Percentiles rank a stretch among this genome's conserved stretches.
phyloP scores from a whole-genome alignment of 2,797 vertebrate genomes.

The Chloroceryle inda region DNA sequence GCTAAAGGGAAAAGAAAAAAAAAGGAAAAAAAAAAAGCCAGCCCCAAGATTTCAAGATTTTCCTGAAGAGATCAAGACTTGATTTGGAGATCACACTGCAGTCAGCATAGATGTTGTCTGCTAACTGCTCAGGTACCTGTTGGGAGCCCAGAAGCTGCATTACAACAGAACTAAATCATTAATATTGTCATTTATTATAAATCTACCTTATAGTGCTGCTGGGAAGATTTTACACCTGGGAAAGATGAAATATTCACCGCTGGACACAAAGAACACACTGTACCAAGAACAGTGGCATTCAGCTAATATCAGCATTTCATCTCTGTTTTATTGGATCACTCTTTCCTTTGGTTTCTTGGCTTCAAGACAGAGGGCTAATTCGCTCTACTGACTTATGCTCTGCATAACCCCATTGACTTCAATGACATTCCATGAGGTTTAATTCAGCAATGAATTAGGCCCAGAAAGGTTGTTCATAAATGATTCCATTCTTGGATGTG shows the following conservation, averaged over 20 bases:
- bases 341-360: constrained; percentile 42
- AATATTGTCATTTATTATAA: constrained; percentile 37
- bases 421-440: constrained; percentile 40
- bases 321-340: constrained; percentile 34
- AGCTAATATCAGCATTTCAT: constrained; percentile 50
- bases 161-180: constrained; percentile 7
- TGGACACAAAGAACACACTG: constrained; percentile 31
- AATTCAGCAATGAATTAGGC: constrained; percentile 36
- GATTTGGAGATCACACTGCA: background rate
- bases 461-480: constrained; percentile 52
- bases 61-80: background rate
- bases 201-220: constrained; percentile 11
- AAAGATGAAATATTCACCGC: constrained; percentile 50
- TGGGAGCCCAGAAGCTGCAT: background rate
- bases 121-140: background rate
- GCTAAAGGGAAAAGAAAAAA: background rate
- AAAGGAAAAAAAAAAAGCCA: background rate
- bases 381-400: constrained; percentile 30
- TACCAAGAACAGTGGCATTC: constrained; percentile 37
- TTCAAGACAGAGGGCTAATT: constrained; percentile 48
- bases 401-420: constrained; percentile 39
- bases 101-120: background rate
- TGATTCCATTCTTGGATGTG: constrained; percentile 7
- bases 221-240: constrained; percentile 62
- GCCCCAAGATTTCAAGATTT: background rate